Conservation (phyloP, 64 coral and sea anemone genomes). For the Acropora tenuis region DNA sequence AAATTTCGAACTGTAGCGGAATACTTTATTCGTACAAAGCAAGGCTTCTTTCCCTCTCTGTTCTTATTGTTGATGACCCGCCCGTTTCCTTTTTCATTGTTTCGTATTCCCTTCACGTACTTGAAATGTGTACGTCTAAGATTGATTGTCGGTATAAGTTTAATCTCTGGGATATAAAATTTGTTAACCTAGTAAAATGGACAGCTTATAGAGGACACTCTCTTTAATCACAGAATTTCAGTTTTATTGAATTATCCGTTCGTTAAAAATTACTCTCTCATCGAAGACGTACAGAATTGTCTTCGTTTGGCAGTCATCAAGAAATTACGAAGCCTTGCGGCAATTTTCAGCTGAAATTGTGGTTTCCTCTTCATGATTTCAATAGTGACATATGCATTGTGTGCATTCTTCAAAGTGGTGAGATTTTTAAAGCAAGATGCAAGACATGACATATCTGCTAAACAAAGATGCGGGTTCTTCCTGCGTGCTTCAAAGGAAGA, state of each 20-base stretch:
- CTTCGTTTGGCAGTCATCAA: not conserved
- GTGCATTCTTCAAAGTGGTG: not conserved
- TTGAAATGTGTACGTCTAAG: not conserved
- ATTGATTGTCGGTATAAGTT: not conserved
- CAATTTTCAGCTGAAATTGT: not conserved
- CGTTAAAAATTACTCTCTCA: too few species aligned
- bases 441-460: not conserved
- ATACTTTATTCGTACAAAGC: not conserved
- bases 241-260: too few species aligned
- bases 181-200: too few species aligned
- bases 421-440: not conserved
- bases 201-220: too few species aligned
- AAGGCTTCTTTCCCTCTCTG: not conserved
- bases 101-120: not conserved
- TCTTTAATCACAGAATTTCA: too few species aligned
- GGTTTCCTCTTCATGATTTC: conserved; percentile 16
- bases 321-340: not conserved
- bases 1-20: not conserved
- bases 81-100: conserved; percentile 16
- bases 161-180: not conserved
- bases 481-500: not conserved
- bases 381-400: not conserved
- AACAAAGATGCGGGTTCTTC: not conserved
- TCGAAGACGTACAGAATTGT: too few species aligned
- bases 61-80: not conserved